These are phyloP conservation scores for Augiades crinisus DNA, from an alignment of 2,888 invertebrate genomes.

Conservation along the genomic window DNA sequence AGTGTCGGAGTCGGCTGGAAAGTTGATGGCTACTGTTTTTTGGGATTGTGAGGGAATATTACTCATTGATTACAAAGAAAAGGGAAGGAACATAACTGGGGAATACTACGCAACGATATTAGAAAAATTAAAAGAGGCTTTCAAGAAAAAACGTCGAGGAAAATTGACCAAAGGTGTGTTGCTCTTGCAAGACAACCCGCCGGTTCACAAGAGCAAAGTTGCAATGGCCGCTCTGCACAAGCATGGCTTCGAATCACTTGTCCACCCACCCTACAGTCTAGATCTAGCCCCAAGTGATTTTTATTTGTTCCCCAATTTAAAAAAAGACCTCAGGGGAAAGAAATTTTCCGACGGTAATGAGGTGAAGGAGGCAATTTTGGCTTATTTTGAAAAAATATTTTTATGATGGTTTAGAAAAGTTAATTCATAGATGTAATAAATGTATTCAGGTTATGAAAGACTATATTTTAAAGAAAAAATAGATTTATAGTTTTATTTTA, in stretches of 20 bases:
- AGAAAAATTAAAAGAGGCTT: conserved; percentile 3
- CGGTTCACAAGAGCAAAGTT: conserved; percentile 24
- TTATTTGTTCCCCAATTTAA: conserved; percentile 11
- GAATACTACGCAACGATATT: conserved; percentile 22
- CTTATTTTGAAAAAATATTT: conserved; percentile 5
- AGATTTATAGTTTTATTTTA: conserved; percentile 17
- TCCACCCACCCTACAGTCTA: conserved; percentile 19
- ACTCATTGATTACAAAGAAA: not conserved
- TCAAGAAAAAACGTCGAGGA: conserved; percentile 11
- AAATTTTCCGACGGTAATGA: conserved; percentile 9
- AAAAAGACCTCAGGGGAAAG: conserved; percentile 14
- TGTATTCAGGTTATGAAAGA: conserved; percentile 9
- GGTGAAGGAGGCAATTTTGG: conserved; percentile 10
- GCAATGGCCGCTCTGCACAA: conserved; percentile 14
- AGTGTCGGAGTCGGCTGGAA: conserved; percentile 20
- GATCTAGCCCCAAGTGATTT: not conserved
- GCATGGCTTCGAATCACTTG: not conserved
- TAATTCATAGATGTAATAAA: conserved; percentile 16
- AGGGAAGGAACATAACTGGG: conserved; percentile 11
- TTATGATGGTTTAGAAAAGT: conserved; percentile 8
- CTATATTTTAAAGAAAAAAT: conserved; percentile 17
- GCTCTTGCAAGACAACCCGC: conserved; percentile 20
- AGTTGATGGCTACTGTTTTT: conserved; percentile 23
- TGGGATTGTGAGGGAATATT: conserved; percentile 16
- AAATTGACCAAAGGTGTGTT: conserved; percentile 9